Conservation (phyloP, 2,797 vertebrate species). For the Pyrrhura leucotis region DNA sequence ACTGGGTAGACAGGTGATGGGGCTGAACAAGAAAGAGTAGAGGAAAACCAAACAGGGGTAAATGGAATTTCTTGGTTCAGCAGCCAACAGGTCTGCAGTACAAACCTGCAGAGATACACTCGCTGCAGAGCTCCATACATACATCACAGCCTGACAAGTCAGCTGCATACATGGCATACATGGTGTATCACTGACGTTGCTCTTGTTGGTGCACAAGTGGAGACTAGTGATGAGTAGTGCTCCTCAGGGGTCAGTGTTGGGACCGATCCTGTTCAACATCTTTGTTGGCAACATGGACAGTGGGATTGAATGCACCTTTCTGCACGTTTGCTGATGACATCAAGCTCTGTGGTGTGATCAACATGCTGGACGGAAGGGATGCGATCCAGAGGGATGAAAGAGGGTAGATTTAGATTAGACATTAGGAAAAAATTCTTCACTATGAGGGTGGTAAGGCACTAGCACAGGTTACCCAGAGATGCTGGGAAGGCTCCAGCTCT, state of each 20-base stretch:
- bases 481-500: background rate
- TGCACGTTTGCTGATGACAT: background rate
- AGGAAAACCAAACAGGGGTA: background rate
- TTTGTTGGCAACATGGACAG: background rate
- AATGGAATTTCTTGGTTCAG: background rate
- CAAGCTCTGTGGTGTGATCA: background rate
- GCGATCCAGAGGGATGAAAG: background rate
- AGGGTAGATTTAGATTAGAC: background rate
- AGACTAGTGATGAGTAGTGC: background rate
- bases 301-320: background rate
- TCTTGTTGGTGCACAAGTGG: background rate
- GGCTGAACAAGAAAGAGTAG: background rate
- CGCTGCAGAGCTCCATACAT: background rate
- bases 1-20: background rate
- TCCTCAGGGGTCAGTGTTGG: background rate
- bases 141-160: background rate
- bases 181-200: accelerated
- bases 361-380: background rate
- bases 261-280: background rate
- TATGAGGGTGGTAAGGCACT: background rate
- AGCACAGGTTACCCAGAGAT: background rate
- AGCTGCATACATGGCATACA: accelerated
- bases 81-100: background rate
- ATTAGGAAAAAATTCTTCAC: background rate
- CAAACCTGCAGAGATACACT: background rate